phyloP scores from a whole-genome alignment of 1,140 invertebrate genomes.

The Protaetia brevitarsis region DNA sequence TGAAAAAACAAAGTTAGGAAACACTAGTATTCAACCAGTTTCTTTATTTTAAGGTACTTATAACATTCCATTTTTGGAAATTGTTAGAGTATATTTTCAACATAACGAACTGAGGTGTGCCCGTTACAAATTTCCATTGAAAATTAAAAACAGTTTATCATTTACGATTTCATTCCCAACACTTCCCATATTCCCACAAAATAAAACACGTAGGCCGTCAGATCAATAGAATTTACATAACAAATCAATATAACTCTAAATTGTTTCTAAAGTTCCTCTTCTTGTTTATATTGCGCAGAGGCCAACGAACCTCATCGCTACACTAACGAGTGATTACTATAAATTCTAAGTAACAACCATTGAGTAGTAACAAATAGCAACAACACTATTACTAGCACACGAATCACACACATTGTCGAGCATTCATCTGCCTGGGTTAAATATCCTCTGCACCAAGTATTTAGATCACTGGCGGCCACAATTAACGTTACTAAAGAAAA shows the following conservation, averaged over 20 bases:
- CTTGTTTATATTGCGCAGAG: conserved; percentile 16
- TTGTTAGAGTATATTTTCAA: too few relatives aligned
- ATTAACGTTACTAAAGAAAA: background rate
- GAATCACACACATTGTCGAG: conserved; percentile 1
- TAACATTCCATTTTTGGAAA: too few relatives aligned
- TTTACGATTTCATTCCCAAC: too few relatives aligned
- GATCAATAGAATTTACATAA: background rate
- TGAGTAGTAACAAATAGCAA: conserved; percentile 29
- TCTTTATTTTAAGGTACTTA: too few relatives aligned
- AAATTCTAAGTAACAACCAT: conserved; percentile 27
- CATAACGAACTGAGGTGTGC: too few relatives aligned
- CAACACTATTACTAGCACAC: conserved; percentile 22
- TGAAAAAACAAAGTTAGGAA: too few relatives aligned
- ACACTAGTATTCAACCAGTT: too few relatives aligned
- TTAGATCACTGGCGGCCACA: background rate
- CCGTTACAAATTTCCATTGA: too few relatives aligned
- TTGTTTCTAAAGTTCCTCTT: background rate
- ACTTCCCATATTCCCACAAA: background rate
- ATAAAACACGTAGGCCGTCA: background rate
- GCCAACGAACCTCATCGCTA: conserved; percentile 12
- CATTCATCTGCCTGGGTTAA: background rate
- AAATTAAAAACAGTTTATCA: background rate
- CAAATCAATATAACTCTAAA: background rate
- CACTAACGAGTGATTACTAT: conserved; percentile 27
- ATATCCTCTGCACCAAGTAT: background rate